Base-by-base conservation (phyloP, 2,797 vertebrate species). In the Macroramphosus scolopax region DNA sequence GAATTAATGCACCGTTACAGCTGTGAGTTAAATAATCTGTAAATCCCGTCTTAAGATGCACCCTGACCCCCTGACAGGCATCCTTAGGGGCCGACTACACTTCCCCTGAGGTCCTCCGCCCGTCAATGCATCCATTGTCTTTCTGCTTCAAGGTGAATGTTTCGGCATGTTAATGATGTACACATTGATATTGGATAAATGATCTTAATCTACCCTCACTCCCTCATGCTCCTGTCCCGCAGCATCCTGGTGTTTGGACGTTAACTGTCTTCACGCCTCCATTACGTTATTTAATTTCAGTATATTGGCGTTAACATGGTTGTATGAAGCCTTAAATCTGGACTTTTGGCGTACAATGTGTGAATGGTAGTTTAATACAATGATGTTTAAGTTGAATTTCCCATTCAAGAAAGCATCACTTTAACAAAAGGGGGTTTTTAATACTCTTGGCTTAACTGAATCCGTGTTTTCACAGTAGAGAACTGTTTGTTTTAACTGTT, bases 141-240 rank as follows among this genome's bases (percentile, higher is more conserved):
- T 22, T 43, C 37, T 64, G 40, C 10, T 8, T 8, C 15, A 13
- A 26, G n/a, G 15, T 29, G 54, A 43, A 20, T 63, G 67, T 69
- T 63, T 46, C 45, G 47, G 14, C 22, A 33, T 35, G 53, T 31
- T 50, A 43, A 59, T 38, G 47, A 54, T 69, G 17, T 17, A 14
- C 17, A 39, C 12, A n/a, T 60, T 54, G 54, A 61, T 48, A 37
- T 53, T 9, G 29, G 14, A 35, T 48, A 47, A 68, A 44, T 51
- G 38, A 69, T 36, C 26, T 51, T 47, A 54, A 76, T 76, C 77
- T 32, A 5, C 69, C 66, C 39, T 66, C 61, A 71, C 42, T 45
- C 72, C 68, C 68, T 45, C 62, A 73, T 68, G 5, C 13, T 30
- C 6, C n/a, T 28, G 22, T 59, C 47, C 49, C 6, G 32, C 40